A percentile compares a stretch with the other conserved stretches of the same genome.
These are phyloP conservation scores for Pterocles gutturalis DNA, from an alignment of 2,113 vertebrate genomes.

Conservation along the genomic window DNA sequence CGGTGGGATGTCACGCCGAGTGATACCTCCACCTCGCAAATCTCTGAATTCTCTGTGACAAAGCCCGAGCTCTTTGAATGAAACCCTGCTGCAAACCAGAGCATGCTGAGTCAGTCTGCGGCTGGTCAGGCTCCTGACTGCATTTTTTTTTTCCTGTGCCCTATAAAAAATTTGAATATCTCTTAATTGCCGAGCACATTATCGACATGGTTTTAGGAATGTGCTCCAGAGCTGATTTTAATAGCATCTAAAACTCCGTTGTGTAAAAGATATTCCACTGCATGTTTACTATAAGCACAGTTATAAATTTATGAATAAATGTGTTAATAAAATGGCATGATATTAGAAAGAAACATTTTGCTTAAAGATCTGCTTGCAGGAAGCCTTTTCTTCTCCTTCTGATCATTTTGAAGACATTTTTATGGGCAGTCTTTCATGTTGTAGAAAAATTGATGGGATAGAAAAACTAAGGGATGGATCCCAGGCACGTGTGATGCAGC, in stretches of 20 bases:
- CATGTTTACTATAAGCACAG: neutral
- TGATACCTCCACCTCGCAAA: neutral
- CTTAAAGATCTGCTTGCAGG: neutral
- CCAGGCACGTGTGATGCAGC: neutral
- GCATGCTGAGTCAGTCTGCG: rapidly evolving
- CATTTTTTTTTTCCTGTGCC: neutral
- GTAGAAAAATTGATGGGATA: neutral
- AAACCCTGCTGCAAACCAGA: neutral
- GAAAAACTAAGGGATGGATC: neutral
- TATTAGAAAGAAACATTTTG: neutral
- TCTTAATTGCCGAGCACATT: neutral
- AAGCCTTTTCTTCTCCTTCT: neutral
- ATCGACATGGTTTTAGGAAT: neutral
- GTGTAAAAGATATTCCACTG: neutral
- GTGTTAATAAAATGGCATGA: neutral
- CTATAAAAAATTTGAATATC: neutral
- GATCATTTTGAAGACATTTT: neutral
- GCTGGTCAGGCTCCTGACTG: neutral
- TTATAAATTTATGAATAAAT: neutral
- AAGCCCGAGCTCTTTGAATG: neutral
- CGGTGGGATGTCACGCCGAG: rapidly evolving
- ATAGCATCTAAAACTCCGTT: neutral
- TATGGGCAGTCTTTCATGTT: slow-evolving; percentile 35
- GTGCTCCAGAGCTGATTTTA: neutral
- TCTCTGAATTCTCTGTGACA: neutral